Base-by-base conservation (phyloP, 2,113 vertebrate genomes). In the Phodopus roborovskii region DNA sequence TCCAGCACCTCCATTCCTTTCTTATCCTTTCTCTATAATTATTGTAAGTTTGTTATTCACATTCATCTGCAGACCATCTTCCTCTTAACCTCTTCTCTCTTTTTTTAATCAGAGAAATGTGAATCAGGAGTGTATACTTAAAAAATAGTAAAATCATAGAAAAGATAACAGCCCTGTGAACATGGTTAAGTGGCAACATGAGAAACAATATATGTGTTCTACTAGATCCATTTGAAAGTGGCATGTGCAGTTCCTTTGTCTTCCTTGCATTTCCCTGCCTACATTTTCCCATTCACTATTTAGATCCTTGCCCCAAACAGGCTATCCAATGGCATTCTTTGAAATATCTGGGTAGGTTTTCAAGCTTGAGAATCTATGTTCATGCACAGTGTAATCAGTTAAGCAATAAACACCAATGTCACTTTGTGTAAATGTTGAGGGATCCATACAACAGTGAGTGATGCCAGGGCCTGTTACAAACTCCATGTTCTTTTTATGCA, bases 121-220 rank as follows among this genome's bases (percentile, higher is more conserved):
- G 50, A 95, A 66, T 95, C 74, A 92, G 50, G n/a, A 84, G 2
- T 73, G 88, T 30, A 81, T 39, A 19, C n/a, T 74, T 83, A 87
- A 86, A 95, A 50, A 26, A 90, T 74, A 96, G 62, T 26, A 83
- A 94, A 86, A 56, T 83, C 22, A 62, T 26, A 30, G 66, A 66
- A 92, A 70, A 26, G 13, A 45, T 88, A 79, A 84, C 39, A 90
- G n/a, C 39, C 36, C n/a, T 73, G 48, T 88, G 13, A 90, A 66
- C 30, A 62, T n/a, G 24, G 73, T 94, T 90, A 94, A 93, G 5
- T n/a, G 50, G 26, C 60, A 81, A 45, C 39, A 77, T 50, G 30
- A 94, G 60, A 84, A 85, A 17, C 58, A 4, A 74, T 60, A 7
- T 90, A 90, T 53, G 6, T n/a, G 68, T 73, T 90, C 28, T n/a